Evolutionary conservation across 1,140 invertebrate genomes (phyloP), one percentile per base, ranked within the genome.

Genomic region (Brachionus paranguensis): DNA sequence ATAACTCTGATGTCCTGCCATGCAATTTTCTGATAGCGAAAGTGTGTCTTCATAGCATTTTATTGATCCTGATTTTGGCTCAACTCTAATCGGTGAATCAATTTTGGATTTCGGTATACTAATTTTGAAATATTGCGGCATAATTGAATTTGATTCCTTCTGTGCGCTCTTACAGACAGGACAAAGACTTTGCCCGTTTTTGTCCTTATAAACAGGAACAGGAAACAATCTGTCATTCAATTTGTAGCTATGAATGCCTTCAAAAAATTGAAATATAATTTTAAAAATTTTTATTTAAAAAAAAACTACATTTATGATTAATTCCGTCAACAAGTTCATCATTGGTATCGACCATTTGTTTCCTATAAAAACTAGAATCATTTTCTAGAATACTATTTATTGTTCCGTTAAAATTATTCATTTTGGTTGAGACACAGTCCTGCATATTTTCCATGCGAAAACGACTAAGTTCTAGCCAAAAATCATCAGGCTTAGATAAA

Each of bases 91-190:
- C 3, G 72, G 20, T 50, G 43, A 12, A 33, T 64, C 43, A 8
- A 64, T n/a, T 41, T 81, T 81, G 11, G 78, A 81, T 41, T 81
- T 81, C 1, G 78, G 78, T 55, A 81, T 81, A 27, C 78, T 81
- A 8, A 81, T 81, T 60, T 81, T 81, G 37, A 41, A 81, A 81
- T 29, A 81, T 43, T 64, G 78, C 10, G 78, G 53, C 17, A 41
- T 27, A 2, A 76, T 24, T 41, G 37, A 45, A 17, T 68, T 47
- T 4, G 53, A 27, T 41, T 81, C 37, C 41, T 81, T 81, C 33
- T 81, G 50, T 64, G 20, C 8, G 10, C 64, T 81, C 20, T 81
- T 81, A 45, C 81, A 83, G 24, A 83, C 64, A 11, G 81, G 81
- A 70, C 81, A 83, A 17, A 68, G 5, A 83, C 81, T 83, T n/a